Evolutionary conservation across 2,888 invertebrate genomes (phyloP).

Genomic region (Dasysyrphus tricinctus): DNA sequence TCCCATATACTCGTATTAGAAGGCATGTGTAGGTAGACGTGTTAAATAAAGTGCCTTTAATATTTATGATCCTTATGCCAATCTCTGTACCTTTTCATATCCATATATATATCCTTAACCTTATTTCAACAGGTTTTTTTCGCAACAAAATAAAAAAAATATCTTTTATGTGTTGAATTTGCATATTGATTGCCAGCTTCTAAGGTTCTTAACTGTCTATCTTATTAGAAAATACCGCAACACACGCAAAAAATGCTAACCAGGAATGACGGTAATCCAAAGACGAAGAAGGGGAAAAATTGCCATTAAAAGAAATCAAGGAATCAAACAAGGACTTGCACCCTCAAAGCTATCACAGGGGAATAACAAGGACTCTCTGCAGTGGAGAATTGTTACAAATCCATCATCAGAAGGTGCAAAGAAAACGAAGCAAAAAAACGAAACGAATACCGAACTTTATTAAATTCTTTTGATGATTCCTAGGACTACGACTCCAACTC

Average conservation of each 20-base stretch:
- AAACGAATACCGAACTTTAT: slow-evolving; percentile 66
- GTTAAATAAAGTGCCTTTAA: slow-evolving; percentile 20
- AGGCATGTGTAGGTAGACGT: slow-evolving; percentile 26
- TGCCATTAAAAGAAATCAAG: not conserved
- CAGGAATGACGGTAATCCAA: slow-evolving; percentile 53
- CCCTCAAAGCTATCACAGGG: not conserved
- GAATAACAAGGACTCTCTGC: slow-evolving; percentile 6
- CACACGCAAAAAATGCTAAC: slow-evolving; percentile 58
- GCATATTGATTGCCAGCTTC: slow-evolving; percentile 69
- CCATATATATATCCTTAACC: not conserved
- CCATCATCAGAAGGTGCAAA: slow-evolving; percentile 31
- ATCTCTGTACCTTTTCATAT: slow-evolving; percentile 18
- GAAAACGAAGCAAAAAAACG: slow-evolving; percentile 33
- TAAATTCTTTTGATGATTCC: slow-evolving; percentile 73
- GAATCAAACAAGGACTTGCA: slow-evolving; percentile 15
- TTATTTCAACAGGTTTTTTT: slow-evolving; percentile 66
- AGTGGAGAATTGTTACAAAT: slow-evolving; percentile 62
- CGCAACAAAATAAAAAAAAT: slow-evolving; percentile 2
- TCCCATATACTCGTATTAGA: not conserved
- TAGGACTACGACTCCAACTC: too few species aligned
- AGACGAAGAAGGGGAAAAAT: slow-evolving; percentile 23
- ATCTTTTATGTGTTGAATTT: slow-evolving; percentile 62
- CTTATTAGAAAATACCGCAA: slow-evolving; percentile 71
- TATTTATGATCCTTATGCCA: slow-evolving; percentile 46
- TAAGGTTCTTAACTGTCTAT: slow-evolving; percentile 47